Percentiles rank a stretch among this genome's conserved stretches.
These are phyloP conservation scores for Strigops habroptila DNA, from an alignment of 2,113 vertebrate genomes.

Conservation along the genomic window DNA sequence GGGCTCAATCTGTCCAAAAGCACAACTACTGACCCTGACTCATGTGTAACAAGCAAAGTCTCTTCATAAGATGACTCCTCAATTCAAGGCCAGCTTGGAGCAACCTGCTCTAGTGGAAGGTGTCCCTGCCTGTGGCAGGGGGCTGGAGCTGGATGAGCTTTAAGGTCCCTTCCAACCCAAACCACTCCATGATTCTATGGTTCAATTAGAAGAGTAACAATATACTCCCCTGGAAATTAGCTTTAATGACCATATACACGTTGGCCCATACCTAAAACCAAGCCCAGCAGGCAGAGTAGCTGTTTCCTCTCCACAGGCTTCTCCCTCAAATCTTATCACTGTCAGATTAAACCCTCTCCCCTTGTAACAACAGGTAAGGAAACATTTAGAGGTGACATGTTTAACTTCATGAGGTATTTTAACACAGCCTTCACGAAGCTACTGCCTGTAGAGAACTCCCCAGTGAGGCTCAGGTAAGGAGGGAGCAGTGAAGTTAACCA, in stretches of 20 bases:
- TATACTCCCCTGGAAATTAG: not conserved
- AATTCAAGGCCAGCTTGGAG: not conserved
- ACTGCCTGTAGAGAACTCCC: accelerated
- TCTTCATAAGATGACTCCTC: not conserved
- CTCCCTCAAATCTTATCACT: not conserved
- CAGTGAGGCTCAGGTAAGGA: accelerated
- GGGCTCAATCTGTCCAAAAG: not conserved
- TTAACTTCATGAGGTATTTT: not conserved
- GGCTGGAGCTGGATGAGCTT: not conserved
- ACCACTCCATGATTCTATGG: not conserved
- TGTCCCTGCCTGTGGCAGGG: not conserved
- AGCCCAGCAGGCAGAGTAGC: not conserved
- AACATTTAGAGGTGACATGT: not conserved
- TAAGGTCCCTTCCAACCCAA: not conserved
- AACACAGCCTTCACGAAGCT: accelerated
- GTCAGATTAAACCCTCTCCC: not conserved
- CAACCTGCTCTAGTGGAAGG: not conserved
- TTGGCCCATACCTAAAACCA: accelerated
- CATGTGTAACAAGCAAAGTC: not conserved
- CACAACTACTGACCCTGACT: not conserved
- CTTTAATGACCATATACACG: not conserved
- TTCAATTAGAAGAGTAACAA: not conserved
- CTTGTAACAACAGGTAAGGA: not conserved
- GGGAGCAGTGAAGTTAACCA: not conserved
- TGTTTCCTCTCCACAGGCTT: not conserved